A percentile compares a stretch with the other conserved stretches of the same genome.
Evolutionary conservation across 2,888 invertebrate species (phyloP).

Genomic region (Cerceris ruficornis): DNA sequence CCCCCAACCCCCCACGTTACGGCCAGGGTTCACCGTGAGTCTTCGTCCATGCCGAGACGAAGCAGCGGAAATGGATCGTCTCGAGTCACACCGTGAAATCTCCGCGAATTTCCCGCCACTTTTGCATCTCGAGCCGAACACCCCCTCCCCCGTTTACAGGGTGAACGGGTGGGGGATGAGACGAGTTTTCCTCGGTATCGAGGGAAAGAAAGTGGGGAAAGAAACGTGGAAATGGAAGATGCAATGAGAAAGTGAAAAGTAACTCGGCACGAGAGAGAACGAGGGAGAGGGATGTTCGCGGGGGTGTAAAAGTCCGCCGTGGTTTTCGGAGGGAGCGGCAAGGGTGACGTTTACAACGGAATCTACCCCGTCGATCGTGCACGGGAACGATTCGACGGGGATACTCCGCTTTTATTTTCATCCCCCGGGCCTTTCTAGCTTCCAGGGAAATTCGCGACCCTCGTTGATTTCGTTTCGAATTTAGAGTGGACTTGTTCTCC

Average conservation of each 20-base stretch:
- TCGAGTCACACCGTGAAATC: background rate
- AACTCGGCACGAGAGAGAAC: too few species aligned
- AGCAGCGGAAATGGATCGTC: background rate
- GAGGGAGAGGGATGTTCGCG: too few species aligned
- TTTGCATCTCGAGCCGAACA: conserved; percentile 10
- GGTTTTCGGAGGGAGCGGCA: conserved; percentile 2
- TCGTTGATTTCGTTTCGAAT: conserved; percentile 78
- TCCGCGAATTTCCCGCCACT: conserved; percentile 1
- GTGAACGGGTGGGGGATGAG: background rate
- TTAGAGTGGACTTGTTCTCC: conserved; percentile 78
- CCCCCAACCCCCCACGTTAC: background rate
- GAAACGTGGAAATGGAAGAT: background rate
- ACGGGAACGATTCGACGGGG: conserved; percentile 3
- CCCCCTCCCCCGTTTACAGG: background rate
- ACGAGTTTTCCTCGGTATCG: background rate
- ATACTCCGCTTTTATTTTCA: conserved; percentile 16
- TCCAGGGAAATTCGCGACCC: conserved; percentile 46
- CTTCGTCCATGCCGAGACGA: background rate
- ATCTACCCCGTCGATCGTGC: too few species aligned
- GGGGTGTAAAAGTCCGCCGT: background rate
- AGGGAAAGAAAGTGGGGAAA: background rate
- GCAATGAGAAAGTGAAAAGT: too few species aligned
- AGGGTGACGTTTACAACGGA: background rate
- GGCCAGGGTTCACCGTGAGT: background rate
- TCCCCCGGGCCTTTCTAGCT: conserved; percentile 10